phyloP scores from a whole-genome alignment of 2,113 vertebrate species.

The Uria aalge region DNA sequence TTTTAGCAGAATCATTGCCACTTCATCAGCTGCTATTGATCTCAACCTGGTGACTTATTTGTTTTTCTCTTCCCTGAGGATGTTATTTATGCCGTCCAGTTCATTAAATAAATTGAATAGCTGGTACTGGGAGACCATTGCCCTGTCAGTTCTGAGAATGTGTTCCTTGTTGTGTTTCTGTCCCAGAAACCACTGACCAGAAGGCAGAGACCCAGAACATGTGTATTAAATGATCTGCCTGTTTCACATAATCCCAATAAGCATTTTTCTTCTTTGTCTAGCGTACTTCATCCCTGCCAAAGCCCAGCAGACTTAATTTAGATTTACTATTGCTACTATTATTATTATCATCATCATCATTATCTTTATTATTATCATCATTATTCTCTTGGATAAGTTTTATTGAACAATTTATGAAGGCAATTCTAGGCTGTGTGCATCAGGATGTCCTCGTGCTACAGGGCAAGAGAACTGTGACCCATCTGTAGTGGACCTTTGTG shows the following conservation, averaged over 20 bases:
- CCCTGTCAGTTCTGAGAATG: neutral
- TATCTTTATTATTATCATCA: neutral
- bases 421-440: neutral
- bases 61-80: neutral
- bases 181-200: neutral
- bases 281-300: neutral
- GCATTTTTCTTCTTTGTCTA: neutral
- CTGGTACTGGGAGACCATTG: neutral
- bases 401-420: neutral
- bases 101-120: neutral
- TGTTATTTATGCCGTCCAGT: neutral
- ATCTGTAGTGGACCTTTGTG: neutral
- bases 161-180: neutral
- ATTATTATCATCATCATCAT: neutral
- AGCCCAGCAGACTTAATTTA: neutral
- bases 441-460: neutral
- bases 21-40: neutral
- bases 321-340: neutral
- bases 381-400: neutral
- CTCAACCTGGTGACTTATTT: neutral
- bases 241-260: neutral
- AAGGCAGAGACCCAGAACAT: neutral
- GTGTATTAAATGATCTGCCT: neutral
- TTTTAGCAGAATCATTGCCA: neutral
- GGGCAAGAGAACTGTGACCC: neutral